phyloP scores from a whole-genome alignment of 2,113 vertebrate species.

The Leptodactylus fuscus region DNA sequence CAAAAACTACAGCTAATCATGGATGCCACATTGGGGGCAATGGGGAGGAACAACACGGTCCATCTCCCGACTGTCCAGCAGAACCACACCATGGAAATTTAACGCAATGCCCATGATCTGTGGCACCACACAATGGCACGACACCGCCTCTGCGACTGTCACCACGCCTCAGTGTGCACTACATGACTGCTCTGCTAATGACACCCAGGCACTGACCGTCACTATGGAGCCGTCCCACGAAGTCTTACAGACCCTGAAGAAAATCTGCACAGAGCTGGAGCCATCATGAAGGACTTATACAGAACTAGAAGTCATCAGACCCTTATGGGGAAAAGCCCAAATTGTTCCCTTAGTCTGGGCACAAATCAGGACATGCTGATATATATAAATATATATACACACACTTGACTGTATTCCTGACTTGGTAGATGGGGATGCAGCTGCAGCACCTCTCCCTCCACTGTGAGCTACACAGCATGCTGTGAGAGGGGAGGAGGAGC shows the following conservation, averaged over 20 bases:
- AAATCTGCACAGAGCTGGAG: background rate
- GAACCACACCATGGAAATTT: background rate
- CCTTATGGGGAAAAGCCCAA: too few relatives aligned
- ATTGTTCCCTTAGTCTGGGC: too few relatives aligned
- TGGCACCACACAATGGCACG: background rate
- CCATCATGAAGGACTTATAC: background rate
- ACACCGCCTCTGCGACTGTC: background rate
- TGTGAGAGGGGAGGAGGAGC: too few relatives aligned
- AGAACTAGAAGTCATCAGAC: too few relatives aligned
- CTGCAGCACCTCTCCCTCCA: background rate
- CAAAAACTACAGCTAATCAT: too few relatives aligned
- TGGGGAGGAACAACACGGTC: background rate
- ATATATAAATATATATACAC: too few relatives aligned
- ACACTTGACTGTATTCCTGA: too few relatives aligned
- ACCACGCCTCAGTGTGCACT: background rate
- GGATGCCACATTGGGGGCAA: background rate
- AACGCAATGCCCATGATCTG: conserved; percentile 3
- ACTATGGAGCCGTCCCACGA: background rate
- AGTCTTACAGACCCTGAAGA: background rate
- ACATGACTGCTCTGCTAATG: background rate
- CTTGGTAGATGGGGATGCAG: background rate
- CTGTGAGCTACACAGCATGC: background rate
- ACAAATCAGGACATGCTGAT: too few relatives aligned
- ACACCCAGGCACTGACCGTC: background rate
- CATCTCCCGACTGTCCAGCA: background rate